phyloP scores from a whole-genome alignment of 2,113 vertebrate species.

The Strix uralensis region DNA sequence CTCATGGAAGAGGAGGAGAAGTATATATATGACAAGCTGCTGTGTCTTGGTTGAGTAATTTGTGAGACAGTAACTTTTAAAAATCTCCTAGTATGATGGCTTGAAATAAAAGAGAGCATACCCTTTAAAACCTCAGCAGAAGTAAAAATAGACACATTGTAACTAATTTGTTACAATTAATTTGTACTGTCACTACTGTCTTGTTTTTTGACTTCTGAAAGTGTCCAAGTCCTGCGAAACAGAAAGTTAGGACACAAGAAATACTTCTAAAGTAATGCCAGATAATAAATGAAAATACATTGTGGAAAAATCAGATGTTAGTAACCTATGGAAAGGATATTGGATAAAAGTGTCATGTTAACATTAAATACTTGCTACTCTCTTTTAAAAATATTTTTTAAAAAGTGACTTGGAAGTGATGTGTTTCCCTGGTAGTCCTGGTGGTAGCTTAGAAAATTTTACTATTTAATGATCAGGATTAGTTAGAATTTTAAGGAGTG shows the following conservation, averaged over 20 bases:
- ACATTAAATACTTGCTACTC: not conserved
- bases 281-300: not conserved
- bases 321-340: not conserved
- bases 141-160: not conserved
- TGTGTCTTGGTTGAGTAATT: not conserved
- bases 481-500: not conserved
- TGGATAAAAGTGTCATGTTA: not conserved
- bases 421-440: not conserved
- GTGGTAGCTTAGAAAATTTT: not conserved
- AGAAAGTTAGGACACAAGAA: not conserved
- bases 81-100: not conserved
- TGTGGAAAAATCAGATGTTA: not conserved
- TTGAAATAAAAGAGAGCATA: not conserved
- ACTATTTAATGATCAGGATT: not conserved
- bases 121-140: not conserved
- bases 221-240: not conserved
- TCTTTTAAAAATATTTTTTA: not conserved
- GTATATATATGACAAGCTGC: not conserved
- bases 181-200: not conserved
- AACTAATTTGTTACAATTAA: not conserved
- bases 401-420: not conserved
- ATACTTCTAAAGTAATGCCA: not conserved
- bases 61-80: not conserved
- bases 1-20: not conserved
- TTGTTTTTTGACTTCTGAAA: not conserved